A percentile compares a stretch with the other conserved stretches of the same genome.
phyloP scores from a whole-genome alignment of 2,113 vertebrate species.

The Collichthys lucidus region DNA sequence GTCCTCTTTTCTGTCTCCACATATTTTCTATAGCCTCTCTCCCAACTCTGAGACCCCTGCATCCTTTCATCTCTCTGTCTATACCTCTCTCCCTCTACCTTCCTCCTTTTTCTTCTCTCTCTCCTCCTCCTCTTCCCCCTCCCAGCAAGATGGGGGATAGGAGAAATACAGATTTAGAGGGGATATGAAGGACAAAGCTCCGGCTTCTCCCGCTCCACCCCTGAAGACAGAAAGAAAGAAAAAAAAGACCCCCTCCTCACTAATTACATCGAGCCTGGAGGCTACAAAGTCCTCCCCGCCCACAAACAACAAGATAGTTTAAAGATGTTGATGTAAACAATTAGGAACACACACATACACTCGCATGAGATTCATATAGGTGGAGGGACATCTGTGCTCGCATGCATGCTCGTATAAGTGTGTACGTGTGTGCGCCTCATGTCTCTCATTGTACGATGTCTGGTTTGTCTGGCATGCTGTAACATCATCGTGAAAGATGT shows the following conservation, averaged over 20 bases:
- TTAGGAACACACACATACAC: slow-evolving; percentile 66
- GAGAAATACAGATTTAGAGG: slow-evolving; percentile 4
- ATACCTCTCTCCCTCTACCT: neutral
- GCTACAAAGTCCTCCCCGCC: slow-evolving; percentile 63
- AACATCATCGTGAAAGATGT: slow-evolving; percentile 65
- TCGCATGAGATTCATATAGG: slow-evolving; percentile 47
- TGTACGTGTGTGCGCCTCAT: neutral
- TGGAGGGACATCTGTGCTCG: slow-evolving; percentile 58
- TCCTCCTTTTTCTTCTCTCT: slow-evolving; percentile 11
- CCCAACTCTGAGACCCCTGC: slow-evolving; percentile 9
- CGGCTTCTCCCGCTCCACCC: slow-evolving; percentile 30
- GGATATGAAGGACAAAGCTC: slow-evolving; percentile 34
- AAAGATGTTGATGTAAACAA: slow-evolving; percentile 81
- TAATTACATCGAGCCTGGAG: slow-evolving; percentile 69
- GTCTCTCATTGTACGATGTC: slow-evolving; percentile 48
- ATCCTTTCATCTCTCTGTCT: slow-evolving; percentile 39
- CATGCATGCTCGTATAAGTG: neutral
- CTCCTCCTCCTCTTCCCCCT: neutral
- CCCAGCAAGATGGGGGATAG: neutral
- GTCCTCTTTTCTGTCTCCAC: neutral
- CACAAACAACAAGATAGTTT: slow-evolving; percentile 76
- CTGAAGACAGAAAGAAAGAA: slow-evolving; percentile 27
- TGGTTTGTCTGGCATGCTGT: slow-evolving; percentile 39
- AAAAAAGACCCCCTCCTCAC: slow-evolving; percentile 42
- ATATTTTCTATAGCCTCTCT: slow-evolving; percentile 9